phyloP scores from a whole-genome alignment of 64 coral and sea anemone genomes.

The Catalaphyllia jardinei region DNA sequence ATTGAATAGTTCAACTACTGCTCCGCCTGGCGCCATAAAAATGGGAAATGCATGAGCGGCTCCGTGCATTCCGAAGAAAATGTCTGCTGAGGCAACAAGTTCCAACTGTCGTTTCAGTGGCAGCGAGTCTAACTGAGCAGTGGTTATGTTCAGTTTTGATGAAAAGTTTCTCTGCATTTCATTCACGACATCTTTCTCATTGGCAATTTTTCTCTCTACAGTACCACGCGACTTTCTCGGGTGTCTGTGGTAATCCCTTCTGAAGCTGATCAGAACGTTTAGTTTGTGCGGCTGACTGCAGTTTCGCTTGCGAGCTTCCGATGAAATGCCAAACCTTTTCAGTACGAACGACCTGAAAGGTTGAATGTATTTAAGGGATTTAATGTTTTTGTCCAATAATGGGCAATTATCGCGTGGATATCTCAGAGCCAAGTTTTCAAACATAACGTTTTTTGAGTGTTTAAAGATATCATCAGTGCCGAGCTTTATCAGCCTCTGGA shows the following conservation, averaged over 20 bases:
- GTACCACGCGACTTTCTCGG: conserved; percentile 5
- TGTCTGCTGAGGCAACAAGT: conserved; percentile 14
- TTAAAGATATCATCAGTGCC: neutral
- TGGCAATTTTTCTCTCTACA: conserved; percentile 6
- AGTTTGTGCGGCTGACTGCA: neutral
- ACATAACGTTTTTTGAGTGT: conserved; percentile 2
- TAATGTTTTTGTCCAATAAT: neutral
- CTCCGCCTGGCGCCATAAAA: conserved; percentile 10
- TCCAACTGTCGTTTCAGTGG: conserved; percentile 10
- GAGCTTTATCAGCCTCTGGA: conserved; percentile 24
- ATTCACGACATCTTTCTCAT: conserved; percentile 20
- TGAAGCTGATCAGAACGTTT: conserved; percentile 7
- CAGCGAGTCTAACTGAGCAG: neutral
- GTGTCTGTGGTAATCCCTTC: conserved; percentile 19
- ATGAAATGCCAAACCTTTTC: conserved; percentile 1
- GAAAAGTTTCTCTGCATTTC: neutral
- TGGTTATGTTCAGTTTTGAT: neutral
- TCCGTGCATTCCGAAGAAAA: conserved; percentile 34
- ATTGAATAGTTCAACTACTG: conserved; percentile 15
- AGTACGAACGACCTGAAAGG: conserved; percentile 12
- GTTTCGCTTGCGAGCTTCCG: neutral
- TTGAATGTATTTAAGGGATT: neutral
- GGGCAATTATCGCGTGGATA: neutral
- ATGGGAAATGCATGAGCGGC: conserved; percentile 5
- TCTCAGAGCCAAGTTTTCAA: conserved; percentile 1